Evolutionary conservation across 1,140 invertebrate genomes (phyloP).

Genomic region (Cecropterus lyciades): DNA sequence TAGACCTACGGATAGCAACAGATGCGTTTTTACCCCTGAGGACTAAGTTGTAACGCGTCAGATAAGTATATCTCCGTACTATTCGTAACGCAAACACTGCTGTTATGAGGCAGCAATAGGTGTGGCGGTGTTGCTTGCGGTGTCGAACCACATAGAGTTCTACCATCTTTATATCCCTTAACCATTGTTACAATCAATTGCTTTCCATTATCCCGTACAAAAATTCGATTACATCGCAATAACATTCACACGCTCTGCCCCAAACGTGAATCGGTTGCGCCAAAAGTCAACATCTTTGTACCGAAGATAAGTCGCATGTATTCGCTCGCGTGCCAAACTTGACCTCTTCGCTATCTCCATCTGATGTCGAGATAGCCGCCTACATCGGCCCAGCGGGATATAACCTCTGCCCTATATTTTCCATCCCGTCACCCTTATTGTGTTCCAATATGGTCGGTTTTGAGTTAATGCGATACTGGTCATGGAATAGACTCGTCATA

Average conservation of each 20-base stretch:
- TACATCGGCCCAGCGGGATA: slow-evolving; percentile 69
- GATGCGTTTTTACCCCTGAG: no score
- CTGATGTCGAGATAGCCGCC: slow-evolving; percentile 72
- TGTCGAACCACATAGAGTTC: no score
- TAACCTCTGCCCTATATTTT: slow-evolving; percentile 53
- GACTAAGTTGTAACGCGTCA: no score
- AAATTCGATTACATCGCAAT: not conserved
- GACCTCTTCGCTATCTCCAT: slow-evolving; percentile 74
- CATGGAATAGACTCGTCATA: slow-evolving; percentile 69
- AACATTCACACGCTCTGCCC: slow-evolving; percentile 15
- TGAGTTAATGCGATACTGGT: slow-evolving; percentile 34
- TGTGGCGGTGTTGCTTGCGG: no score
- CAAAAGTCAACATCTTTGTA: slow-evolving; percentile 39
- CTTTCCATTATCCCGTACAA: no score
- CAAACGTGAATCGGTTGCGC: slow-evolving; percentile 27
- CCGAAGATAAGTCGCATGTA: slow-evolving; percentile 44
- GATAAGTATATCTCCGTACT: no score
- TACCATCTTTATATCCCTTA: no score
- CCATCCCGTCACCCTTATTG: slow-evolving; percentile 40
- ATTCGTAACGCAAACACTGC: no score
- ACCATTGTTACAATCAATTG: no score
- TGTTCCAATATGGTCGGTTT: slow-evolving; percentile 46
- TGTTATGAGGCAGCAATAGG: no score
- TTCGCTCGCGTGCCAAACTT: slow-evolving; percentile 66
- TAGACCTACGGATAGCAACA: no score